phyloP scores from a whole-genome alignment of 2,113 vertebrate species.

The Athene cunicularia region DNA sequence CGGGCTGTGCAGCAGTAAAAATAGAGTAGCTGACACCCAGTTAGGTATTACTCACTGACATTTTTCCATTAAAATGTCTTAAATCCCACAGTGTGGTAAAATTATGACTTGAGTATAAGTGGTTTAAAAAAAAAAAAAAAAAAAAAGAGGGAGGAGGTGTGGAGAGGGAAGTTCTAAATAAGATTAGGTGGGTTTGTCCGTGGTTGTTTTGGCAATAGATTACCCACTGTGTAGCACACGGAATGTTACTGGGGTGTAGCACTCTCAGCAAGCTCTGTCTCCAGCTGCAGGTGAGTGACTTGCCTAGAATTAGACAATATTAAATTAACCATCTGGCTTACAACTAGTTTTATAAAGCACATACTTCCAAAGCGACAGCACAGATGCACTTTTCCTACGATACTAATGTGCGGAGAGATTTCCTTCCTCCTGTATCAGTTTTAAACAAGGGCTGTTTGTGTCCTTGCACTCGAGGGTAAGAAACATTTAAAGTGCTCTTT shows the following conservation, averaged over 20 bases:
- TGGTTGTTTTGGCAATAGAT: background rate
- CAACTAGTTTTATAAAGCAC: fast-evolving
- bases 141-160: fast-evolving
- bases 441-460: background rate
- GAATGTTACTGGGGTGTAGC: background rate
- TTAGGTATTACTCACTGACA: fast-evolving
- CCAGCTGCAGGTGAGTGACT: background rate
- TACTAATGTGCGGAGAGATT: fast-evolving
- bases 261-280: background rate
- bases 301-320: background rate
- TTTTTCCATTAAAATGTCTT: background rate
- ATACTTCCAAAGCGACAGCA: background rate
- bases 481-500: background rate
- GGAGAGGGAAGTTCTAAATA: background rate
- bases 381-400: fast-evolving
- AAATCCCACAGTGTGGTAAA: background rate
- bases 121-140: background rate
- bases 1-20: background rate
- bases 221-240: fast-evolving
- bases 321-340: background rate
- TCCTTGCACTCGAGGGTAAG: background rate
- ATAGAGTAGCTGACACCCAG: background rate
- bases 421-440: background rate
- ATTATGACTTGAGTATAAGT: fast-evolving
- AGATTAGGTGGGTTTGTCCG: too few relatives aligned